Conservation (phyloP, 2,113 vertebrate genomes). For the Catharus fuscescens region DNA sequence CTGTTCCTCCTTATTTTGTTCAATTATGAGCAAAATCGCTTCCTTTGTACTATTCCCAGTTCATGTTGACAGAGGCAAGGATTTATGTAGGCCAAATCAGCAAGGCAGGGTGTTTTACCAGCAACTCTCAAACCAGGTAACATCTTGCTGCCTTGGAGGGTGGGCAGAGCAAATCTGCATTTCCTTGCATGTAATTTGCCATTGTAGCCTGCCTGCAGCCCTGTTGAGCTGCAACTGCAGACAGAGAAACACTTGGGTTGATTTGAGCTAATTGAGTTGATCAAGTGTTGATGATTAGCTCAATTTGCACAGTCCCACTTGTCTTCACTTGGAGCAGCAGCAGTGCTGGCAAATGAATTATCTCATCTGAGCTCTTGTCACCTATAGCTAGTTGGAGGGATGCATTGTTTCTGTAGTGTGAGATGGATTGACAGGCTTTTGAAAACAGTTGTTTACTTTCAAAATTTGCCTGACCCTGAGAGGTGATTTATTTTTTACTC, state of each 20-base stretch:
- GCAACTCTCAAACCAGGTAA: not conserved
- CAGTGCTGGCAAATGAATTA: not conserved
- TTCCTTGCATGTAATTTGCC: not conserved
- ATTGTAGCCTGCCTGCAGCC: not conserved
- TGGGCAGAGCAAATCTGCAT: not conserved
- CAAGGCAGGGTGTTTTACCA: not conserved
- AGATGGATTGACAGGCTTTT: not conserved
- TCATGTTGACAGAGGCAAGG: not conserved
- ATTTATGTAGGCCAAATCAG: not conserved
- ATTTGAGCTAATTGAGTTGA: constrained; percentile 60
- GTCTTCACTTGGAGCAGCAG: not conserved
- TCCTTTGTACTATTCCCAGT: not conserved
- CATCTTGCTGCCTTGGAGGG: not conserved
- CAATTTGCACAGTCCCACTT: constrained; percentile 36
- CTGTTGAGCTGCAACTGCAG: not conserved
- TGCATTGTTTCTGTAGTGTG: not conserved
- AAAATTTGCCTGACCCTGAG: not conserved
- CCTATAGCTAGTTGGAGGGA: not conserved
- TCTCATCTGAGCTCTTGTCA: not conserved
- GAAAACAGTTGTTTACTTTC: not conserved
- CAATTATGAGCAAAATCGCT: not conserved
- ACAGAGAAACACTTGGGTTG: constrained; percentile 23
- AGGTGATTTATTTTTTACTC: not conserved
- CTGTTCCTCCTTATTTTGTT: not conserved
- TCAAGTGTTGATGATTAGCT: constrained; percentile 44